phyloP scores from a whole-genome alignment of 2,113 vertebrate species.

The Excalfactoria chinensis region DNA sequence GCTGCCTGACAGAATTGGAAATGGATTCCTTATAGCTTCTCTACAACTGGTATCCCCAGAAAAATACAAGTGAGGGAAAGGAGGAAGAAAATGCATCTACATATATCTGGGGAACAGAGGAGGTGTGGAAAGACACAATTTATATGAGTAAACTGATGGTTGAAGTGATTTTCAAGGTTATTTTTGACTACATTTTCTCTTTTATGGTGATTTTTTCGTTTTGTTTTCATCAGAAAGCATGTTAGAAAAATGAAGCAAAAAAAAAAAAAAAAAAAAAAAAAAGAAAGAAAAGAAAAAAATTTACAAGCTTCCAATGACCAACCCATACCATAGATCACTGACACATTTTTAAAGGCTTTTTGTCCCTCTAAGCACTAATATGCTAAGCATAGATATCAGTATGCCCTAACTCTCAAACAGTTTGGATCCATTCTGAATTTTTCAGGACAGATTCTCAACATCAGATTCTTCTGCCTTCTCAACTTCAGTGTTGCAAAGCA shows the following conservation, averaged over 20 bases:
- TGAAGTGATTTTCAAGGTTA: background rate
- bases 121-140: background rate
- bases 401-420: background rate
- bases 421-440: background rate
- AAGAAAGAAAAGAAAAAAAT: fast-evolving
- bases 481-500: background rate
- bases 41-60: background rate
- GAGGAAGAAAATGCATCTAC: background rate
- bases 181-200: background rate
- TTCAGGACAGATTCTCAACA: background rate
- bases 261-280: fast-evolving
- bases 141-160: background rate
- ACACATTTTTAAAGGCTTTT: background rate
- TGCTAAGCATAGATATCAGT: background rate
- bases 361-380: background rate
- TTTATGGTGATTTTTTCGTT: background rate
- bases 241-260: background rate
- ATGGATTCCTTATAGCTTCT: background rate
- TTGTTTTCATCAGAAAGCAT: background rate
- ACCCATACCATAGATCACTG: background rate
- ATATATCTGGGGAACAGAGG: background rate
- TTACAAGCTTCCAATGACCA: background rate
- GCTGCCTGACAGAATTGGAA: background rate
- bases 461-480: background rate
- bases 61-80: background rate